A percentile compares a stretch with the other conserved stretches of the same genome.
Evolutionary conservation across 37 sponge, comb jelly and placozoan species (phyloP).

Genomic region (Beroe forskalii): DNA sequence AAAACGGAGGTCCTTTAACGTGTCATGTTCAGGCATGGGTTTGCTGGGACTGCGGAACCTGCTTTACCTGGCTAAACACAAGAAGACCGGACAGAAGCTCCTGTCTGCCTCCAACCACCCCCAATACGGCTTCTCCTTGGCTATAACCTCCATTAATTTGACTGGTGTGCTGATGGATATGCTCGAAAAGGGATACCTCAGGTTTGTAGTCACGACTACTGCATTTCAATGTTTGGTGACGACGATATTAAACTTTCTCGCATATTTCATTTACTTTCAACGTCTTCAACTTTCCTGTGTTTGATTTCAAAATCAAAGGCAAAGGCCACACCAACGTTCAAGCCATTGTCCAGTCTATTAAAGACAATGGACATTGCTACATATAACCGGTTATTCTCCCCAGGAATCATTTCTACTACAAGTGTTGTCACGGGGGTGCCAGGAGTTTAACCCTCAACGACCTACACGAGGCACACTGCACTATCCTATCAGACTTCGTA

Average conservation of each 20-base stretch:
- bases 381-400: too few relatives aligned
- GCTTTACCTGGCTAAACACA: constrained; percentile 30
- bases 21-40: constrained; percentile 64
- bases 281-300: too few relatives aligned
- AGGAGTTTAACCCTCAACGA: constrained; percentile 30
- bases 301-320: too few relatives aligned
- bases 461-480: constrained; percentile 14
- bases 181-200: constrained; percentile 31
- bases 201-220: constrained; percentile 14
- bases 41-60: constrained; percentile 6
- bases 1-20: too few relatives aligned
- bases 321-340: too few relatives aligned
- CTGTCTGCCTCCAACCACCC: constrained; percentile 26
- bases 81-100: constrained; percentile 2
- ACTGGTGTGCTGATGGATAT: constrained; percentile 30
- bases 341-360: too few relatives aligned
- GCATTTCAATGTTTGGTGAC: too few relatives aligned
- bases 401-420: constrained; percentile 58
- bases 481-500: constrained; percentile 9
- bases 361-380: too few relatives aligned
- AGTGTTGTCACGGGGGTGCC: constrained; percentile 45
- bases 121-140: constrained; percentile 46
- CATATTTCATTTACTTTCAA: too few relatives aligned
- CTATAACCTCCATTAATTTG: constrained; percentile 53
- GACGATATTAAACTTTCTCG: too few relatives aligned